Evolutionary conservation across 2,797 vertebrate genomes (phyloP), one percentile per base, ranked within the genome.

Genomic region (Cyclopterus lumpus): DNA sequence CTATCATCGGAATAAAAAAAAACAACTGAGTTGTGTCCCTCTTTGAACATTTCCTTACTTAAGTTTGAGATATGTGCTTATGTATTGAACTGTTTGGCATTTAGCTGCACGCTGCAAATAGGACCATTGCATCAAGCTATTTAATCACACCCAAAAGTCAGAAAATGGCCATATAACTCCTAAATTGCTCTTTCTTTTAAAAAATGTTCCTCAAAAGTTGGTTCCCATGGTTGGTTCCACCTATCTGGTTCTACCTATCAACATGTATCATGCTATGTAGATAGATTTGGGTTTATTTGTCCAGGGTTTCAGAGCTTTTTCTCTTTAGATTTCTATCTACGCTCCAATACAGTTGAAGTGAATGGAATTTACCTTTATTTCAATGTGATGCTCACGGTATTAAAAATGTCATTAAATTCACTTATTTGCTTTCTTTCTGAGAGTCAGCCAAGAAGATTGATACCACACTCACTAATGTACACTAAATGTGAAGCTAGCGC

Each of bases 41-140:
- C 20, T 76, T n/a, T 63, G 16, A 57, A 57, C 34, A 5, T 54
- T 46, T 38, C 18, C 22, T 24, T 12, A 26, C 7, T 48, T 4
- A 6, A n/a, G 14, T 66, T 40, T 61, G 6, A 67, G 48, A 60
- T 22, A 44, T 71, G 65, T 14, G n/a, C 77, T 62, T 22, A 49
- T 24, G 20, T 58, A 10, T 51, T 60, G 26, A 61, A 34, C 5
- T 38, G 30, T 38, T 36, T 42, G 11, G 28, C 11, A 65, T 44
- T n/a, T 36, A 58, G 59, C 65, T 57, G n/a, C 14, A 55, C 8
- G 53, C 53, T 63, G 67, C 53, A 59, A 65, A 57, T 63, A 32
- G 10, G 30, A 73, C 42, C 62, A 58, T 64, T 54, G 11, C 53
- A 55, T 30, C 53, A 30, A 61, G 34, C 46, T 60, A 7, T 61